Percentiles rank a stretch among this genome's conserved stretches.
These are phyloP conservation scores for Brachyhypopomus gauderio DNA, from an alignment of 2,113 vertebrate species.

Conservation along the genomic window DNA sequence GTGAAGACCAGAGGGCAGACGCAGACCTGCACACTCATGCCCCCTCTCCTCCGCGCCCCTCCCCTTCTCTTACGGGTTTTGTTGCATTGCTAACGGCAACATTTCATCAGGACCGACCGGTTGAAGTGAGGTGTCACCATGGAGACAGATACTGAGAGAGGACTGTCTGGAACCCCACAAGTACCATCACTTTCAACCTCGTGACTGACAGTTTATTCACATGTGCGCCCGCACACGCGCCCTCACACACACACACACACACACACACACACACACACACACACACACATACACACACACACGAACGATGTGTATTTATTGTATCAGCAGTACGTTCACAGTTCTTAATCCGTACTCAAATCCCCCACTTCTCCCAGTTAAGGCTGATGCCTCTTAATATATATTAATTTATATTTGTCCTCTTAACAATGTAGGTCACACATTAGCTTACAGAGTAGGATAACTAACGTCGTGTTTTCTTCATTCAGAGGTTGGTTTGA, in stretches of 20 bases:
- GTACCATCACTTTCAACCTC: not conserved
- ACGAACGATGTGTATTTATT: conserved; percentile 98
- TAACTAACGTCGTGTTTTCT: conserved; percentile 90
- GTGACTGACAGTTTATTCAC: conserved; percentile 3
- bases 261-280: conserved; percentile 56
- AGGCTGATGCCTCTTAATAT: conserved; percentile 98
- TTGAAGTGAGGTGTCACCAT: conserved; percentile 35
- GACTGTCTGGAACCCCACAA: no score
- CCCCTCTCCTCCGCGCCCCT: conserved; percentile 57
- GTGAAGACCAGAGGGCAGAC: conserved; percentile 41
- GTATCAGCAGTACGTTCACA: conserved; percentile 87
- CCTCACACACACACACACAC: conserved; percentile 68
- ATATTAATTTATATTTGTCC: conserved; percentile 99
- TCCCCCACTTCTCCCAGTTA: conserved; percentile 81
- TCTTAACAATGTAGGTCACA: conserved; percentile 94
- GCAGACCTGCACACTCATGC: conserved; percentile 17
- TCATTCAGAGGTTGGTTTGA: conserved; percentile 75
- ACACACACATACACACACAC: conserved; percentile 64
- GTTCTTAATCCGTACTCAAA: conserved; percentile 89
- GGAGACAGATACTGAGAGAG: conserved; percentile 23
- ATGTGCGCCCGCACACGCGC: not conserved
- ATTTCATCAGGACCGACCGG: conserved; percentile 27
- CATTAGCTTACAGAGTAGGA: conserved; percentile 82
- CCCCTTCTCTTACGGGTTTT: conserved; percentile 51
- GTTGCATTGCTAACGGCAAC: conserved; percentile 34